Base-by-base conservation (phyloP, 2,888 invertebrate genomes). In the Agrilus biguttatus region DNA sequence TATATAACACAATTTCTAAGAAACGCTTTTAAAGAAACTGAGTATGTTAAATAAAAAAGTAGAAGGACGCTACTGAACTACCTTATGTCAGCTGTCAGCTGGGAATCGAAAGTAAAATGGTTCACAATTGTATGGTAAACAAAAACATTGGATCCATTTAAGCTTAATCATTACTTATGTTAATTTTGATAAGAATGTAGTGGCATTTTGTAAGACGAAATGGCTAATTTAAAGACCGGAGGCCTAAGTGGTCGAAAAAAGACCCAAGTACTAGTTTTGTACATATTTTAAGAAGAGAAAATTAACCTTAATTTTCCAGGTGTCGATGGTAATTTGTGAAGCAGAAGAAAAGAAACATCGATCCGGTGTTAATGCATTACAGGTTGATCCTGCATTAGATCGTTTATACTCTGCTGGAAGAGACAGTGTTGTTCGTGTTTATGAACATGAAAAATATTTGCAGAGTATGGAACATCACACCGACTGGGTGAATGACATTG, bases 381-480 rank as follows among this genome's bases (percentile, higher is more conserved):
- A 97, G 70, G 81, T 86, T 63, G 97, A 98, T 69, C 80, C 89
- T 5, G 73, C 75, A 46, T 75, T 86, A 56, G 84, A 89, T 48
- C 77, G 93, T 57, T 74, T 98, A 28, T 98, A 93, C 69, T 90
- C 96, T 4, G 96, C 96, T 52, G 95, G 96, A 40, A 75, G 96
- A 46, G 98, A 98, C 70, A 92, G 95, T 42, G 93, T 97, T 59
- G 93, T 98, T 55, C 75, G 98, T 60, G 92, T 86, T 56, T 92
- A 89, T 83, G 83, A 87, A 63, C 74, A 80, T 63, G 84, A 87
- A 51, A 79, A 78, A 41, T 96, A 92, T 61, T 75, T 91, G 47
- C 89, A 92, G 61, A 92, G 95, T 28, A 92, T 99, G 93, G 97
- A 98, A 65, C 97, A 98, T 67, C 98, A 98, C 64, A 97, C 96